Conservation (phyloP, 2,888 invertebrate genomes). For the Cheilosia soror region DNA sequence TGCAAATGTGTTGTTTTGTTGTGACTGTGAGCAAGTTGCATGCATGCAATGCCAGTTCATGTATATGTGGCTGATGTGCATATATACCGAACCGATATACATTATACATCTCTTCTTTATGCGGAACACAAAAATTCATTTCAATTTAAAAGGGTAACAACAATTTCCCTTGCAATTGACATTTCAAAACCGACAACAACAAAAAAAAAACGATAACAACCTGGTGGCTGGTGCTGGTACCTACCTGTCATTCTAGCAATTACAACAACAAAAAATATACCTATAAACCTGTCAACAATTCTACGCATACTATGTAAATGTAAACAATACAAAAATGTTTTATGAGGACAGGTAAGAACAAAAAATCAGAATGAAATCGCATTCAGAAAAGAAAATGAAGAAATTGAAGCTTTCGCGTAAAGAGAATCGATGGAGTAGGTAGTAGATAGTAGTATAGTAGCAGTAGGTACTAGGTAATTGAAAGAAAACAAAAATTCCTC, state of each 20-base stretch:
- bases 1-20: conserved; percentile 13
- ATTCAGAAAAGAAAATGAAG: conserved; percentile 11
- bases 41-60: background rate
- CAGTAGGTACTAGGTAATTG: conserved; percentile 16
- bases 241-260: background rate
- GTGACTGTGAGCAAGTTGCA: conserved; percentile 6
- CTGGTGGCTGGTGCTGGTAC: too few relatives aligned
- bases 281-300: background rate
- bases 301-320: conserved; percentile 2
- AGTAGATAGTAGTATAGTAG: too few relatives aligned
- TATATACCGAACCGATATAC: background rate
- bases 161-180: conserved; percentile 61
- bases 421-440: conserved; percentile 17
- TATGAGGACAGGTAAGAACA: conserved; percentile 3
- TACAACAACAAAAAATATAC: background rate
- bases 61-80: background rate
- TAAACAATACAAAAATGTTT: conserved; percentile 29
- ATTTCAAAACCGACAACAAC: conserved; percentile 48
- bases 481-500: background rate
- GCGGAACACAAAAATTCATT: conserved; percentile 4
- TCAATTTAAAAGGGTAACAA: conserved; percentile 20
- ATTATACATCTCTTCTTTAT: background rate
- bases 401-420: conserved; percentile 22
- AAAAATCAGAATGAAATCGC: conserved; percentile 29
- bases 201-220: conserved; percentile 5